Evolutionary conservation across 2,888 invertebrate genomes (phyloP), one percentile per base, ranked within the genome.

Genomic region (Campoplex capitator): DNA sequence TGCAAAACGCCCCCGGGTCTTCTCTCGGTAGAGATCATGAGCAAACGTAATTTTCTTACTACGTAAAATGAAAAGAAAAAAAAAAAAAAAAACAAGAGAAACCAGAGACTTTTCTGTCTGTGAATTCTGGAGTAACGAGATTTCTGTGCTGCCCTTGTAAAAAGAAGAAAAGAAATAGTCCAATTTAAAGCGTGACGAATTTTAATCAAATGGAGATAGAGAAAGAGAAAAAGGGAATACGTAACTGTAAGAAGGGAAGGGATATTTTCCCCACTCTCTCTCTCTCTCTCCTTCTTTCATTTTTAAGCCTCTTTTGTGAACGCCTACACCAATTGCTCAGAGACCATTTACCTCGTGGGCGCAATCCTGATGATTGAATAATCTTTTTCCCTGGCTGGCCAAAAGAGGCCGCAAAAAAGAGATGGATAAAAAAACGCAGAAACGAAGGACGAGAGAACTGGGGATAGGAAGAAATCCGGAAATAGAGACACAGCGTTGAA

Each of bases 321-420:
- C 75, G 68, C 83, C 83, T 70, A 70, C 82, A 42, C 86, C 86
- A 83, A 86, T 83, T 83, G 83, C 76, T 86, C 86, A 76, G 79
- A 76, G 71, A 76, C 80, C 83, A 80, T 86, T 86, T 86, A 83
- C 76, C 79, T 80, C 83, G 80, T 76, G 48, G 67, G 51, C 76
- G 65, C 79, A 67, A 86, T 86, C 76, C 80, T 77, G 76, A 86
- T 86, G 79, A 86, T 86, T 83, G 80, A 86, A 86, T 86, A 86
- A 86, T 86, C 83, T 86, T 80, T 83, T 76, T 67, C 71, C 32
- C 23, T 28, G 58, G 54, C 76, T 58, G 71, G 51, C 58, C 76
- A 67, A 83, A 83, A 70, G 71, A 54, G 58, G 48, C 54, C 9
- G 62, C 42, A 32, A 51, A 51, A 79, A 65, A 77, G 65, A 18